Base-by-base conservation (phyloP, 2,888 invertebrate species). In the Apeira syringaria region DNA sequence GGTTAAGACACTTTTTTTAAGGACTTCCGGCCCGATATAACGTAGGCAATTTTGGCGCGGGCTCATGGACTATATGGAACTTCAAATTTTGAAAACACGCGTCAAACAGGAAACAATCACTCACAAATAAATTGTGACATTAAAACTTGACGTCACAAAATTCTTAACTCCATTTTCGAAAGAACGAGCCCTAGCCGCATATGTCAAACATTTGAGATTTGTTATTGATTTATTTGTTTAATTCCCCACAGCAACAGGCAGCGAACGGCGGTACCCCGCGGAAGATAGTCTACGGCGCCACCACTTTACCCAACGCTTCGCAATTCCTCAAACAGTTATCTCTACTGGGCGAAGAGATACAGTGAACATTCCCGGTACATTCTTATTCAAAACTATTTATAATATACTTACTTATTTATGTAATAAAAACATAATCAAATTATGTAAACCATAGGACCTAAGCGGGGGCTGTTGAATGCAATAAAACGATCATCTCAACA, bases 241-340 rank as follows among this genome's bases (percentile, higher is more conserved):
- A n/a, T n/a, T n/a, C n/a, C n/a, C n/a, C n/a, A 32, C 79, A 95
- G 93, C 95, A 95, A 91, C 89, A 85, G 76, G 85, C 83, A 3
- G 91, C 93, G 5, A 91, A 93, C 50, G 94, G 94, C 50, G 95
- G 94, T 28, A 91, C 91, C 42, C 82, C 92, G 6, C 95, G 96
- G 76, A 93, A 96, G 72, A 95, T 99, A 48, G 95, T 97, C 38
- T 99, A 99, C 76, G 99, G 99, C 24, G 95, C 98, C 47, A 97
- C 99, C 15, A 97, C 99, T 27, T 91, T 99, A 49, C 95, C 96
- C 55, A 99, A 97, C 88, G 98, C 99, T 3, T 93, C 94, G 59
- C 98, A 98, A 74, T 99, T 99, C 85, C 91, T 99, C 48, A 96
- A 96, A 80, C 99, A 99, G 84, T 90, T 97, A 17, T 94, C 95